These are phyloP conservation scores for Alouatta palliata DNA, from an alignment of 2,113 vertebrate species.

Conservation along the genomic window DNA sequence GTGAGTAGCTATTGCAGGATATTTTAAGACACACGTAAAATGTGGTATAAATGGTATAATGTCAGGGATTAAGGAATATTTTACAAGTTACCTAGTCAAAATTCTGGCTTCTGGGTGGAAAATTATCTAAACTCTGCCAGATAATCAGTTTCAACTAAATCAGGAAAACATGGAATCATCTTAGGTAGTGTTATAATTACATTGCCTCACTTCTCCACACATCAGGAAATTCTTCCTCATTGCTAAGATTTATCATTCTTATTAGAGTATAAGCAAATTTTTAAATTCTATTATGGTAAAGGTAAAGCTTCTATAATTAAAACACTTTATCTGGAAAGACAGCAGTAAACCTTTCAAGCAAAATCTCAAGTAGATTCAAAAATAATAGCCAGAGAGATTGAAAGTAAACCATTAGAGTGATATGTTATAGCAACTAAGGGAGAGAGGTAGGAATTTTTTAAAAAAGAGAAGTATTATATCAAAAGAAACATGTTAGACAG, in stretches of 20 bases:
- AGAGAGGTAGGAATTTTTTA: background rate
- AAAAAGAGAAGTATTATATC: background rate
- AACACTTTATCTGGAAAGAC: background rate
- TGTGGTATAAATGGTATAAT: background rate
- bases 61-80: background rate
- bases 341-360: background rate
- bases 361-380: background rate
- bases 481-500: background rate
- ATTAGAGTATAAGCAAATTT: background rate
- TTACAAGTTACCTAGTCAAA: background rate
- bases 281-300: background rate
- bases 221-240: background rate
- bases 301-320: too few species aligned
- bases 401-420: background rate
- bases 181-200: background rate
- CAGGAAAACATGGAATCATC: background rate
- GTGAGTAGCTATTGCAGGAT: background rate
- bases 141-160: background rate
- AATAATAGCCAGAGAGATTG: background rate
- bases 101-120: background rate
- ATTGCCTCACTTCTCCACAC: background rate
- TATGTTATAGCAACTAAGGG: background rate
- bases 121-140: too few species aligned
- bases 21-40: background rate
- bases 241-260: background rate